These are phyloP conservation scores for Pantelozetes paolii DNA, from an alignment of 2,888 invertebrate species.

Conservation along the genomic window DNA sequence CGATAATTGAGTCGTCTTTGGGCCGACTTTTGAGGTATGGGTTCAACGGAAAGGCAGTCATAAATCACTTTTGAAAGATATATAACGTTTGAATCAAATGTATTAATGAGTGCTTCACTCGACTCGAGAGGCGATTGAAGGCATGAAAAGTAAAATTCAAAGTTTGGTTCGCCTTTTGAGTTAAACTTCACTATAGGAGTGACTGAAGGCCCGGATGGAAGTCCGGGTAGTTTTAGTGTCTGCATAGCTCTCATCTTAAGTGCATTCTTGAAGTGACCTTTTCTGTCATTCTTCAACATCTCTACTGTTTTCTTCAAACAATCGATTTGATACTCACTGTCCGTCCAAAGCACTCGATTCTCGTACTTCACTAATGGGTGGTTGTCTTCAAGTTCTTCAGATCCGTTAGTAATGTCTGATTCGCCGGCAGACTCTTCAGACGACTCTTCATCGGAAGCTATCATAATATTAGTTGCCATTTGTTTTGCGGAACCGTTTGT, in stretches of 20 bases:
- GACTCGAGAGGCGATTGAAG: not conserved
- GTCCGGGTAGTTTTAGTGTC: not conserved
- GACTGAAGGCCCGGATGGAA: not conserved
- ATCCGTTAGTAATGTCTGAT: not conserved
- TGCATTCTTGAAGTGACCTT: not conserved
- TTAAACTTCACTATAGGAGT: not conserved
- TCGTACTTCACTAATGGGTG: not conserved
- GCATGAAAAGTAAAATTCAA: not conserved
- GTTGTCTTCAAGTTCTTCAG: slow-evolving; percentile 1
- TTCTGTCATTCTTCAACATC: slow-evolving; percentile 8
- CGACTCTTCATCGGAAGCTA: slow-evolving; percentile 9
- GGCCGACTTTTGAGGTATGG: no score
- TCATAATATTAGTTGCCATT: not conserved
- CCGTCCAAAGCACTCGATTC: not conserved
- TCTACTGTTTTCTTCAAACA: not conserved
- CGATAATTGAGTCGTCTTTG: not conserved
- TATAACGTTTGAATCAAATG: not conserved
- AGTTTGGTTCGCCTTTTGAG: slow-evolving; percentile 4
- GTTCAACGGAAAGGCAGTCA: not conserved
- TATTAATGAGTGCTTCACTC: not conserved
- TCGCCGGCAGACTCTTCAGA: not conserved
- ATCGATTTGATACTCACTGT: not conserved
- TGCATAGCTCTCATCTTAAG: not conserved
- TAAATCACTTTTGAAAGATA: not conserved
- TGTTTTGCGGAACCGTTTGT: not conserved